A percentile compares a stretch with the other conserved stretches of the same genome.
phyloP scores from a whole-genome alignment of 1,140 invertebrate genomes.

The Monomorium pharaonis region DNA sequence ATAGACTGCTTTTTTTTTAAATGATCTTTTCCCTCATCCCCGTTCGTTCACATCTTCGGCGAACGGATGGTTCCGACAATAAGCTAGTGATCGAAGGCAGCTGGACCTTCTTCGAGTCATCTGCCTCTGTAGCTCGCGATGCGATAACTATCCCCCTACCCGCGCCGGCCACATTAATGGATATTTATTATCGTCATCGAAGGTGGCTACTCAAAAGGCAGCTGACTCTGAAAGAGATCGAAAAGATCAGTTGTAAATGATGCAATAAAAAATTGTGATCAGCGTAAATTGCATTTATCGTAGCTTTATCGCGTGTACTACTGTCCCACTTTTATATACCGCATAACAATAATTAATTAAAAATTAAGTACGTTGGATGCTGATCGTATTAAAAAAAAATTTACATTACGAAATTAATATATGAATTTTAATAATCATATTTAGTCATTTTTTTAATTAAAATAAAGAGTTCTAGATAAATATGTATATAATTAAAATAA shows the following conservation, averaged over 20 bases:
- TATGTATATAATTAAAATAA: not conserved
- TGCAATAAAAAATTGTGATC: constrained; percentile 27
- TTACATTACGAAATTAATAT: not conserved
- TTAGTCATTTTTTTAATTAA: not conserved
- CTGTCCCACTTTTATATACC: not conserved
- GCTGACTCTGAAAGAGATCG: constrained; percentile 76
- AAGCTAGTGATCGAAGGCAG: constrained; percentile 81
- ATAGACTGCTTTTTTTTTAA: constrained; percentile 43
- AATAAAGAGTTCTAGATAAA: not conserved
- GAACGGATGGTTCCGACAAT: constrained; percentile 74
- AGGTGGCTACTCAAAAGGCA: constrained; percentile 75
- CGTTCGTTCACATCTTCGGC: constrained; percentile 51
- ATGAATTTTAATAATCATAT: too few species aligned
- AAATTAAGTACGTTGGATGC: not conserved
- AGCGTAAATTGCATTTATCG: constrained; percentile 22
- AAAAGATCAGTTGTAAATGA: constrained; percentile 64
- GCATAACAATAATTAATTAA: not conserved
- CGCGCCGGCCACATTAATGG: constrained; percentile 78
- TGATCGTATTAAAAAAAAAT: not conserved
- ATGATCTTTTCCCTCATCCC: constrained; percentile 37
- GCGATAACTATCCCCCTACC: constrained; percentile 80
- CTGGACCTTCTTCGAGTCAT: constrained; percentile 82
- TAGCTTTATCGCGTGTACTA: not conserved
- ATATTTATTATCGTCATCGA: constrained; percentile 82
- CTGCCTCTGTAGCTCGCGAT: constrained; percentile 80